These are phyloP conservation scores for Tenebrio molitor DNA, from an alignment of 1,140 invertebrate genomes.

Conservation along the genomic window DNA sequence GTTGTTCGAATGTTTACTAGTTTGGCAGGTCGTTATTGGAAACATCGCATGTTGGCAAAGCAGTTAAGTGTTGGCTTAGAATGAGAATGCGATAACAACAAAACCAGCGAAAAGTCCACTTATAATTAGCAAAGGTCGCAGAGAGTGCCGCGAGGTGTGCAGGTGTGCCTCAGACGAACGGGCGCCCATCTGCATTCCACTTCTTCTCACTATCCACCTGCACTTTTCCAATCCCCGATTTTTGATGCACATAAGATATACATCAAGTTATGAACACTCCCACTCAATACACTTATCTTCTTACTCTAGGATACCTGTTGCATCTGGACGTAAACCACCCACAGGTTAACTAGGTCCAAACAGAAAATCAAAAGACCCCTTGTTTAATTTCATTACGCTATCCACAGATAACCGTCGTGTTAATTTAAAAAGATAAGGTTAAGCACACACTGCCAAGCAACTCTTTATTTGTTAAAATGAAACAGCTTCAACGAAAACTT, in stretches of 20 bases:
- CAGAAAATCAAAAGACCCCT: too few relatives aligned
- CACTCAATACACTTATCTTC: constrained; percentile 25
- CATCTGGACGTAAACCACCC: too few relatives aligned
- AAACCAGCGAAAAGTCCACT: constrained; percentile 57
- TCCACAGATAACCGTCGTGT: too few relatives aligned
- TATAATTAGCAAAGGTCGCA: constrained; percentile 66
- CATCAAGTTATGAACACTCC: constrained; percentile 34
- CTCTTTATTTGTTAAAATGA: too few relatives aligned
- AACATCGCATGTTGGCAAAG: constrained; percentile 29
- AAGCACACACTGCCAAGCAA: too few relatives aligned
- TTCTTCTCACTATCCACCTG: constrained; percentile 54
- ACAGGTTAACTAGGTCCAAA: too few relatives aligned
- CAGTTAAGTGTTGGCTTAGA: constrained; percentile 33
- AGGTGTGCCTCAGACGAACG: constrained; percentile 63
- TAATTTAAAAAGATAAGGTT: too few relatives aligned
- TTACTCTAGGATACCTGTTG: too few relatives aligned
- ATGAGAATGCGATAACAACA: constrained; percentile 50
- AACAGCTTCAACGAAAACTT: too few relatives aligned
- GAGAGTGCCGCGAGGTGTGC: constrained; percentile 64
- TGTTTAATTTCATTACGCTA: too few relatives aligned
- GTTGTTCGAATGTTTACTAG: constrained; percentile 36
- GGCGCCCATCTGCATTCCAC: constrained; percentile 61
- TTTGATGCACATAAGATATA: constrained; percentile 29
- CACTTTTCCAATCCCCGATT: constrained; percentile 43
- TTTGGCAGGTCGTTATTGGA: constrained; percentile 42